These are phyloP conservation scores for Harmothoe impar DNA, from an alignment of 2,888 invertebrate species.

Conservation along the genomic window DNA sequence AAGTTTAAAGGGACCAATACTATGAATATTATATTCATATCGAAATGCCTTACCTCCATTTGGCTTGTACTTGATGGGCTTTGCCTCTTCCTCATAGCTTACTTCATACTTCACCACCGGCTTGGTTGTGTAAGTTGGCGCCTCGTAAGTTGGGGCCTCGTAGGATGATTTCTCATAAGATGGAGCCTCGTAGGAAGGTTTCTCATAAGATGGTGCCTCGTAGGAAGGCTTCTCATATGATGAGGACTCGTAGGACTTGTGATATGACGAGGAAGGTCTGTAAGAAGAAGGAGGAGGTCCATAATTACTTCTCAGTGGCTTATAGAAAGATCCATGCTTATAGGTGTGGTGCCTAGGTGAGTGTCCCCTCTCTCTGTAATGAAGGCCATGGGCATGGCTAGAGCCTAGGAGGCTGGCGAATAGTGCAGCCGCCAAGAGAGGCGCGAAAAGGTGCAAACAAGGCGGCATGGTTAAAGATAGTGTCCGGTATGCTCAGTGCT, in stretches of 20 bases:
- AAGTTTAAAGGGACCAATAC: no score
- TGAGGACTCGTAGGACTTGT: not conserved
- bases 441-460: not conserved
- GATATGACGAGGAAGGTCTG: not conserved
- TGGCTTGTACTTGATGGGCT: conserved; percentile 1
- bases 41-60: not conserved
- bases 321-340: not conserved
- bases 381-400: not conserved
- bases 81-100: not conserved
- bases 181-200: not conserved
- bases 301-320: not conserved
- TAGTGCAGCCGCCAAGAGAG: not conserved
- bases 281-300: not conserved
- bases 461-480: not conserved
- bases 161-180: not conserved
- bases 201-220: not conserved
- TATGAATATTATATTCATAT: no score
- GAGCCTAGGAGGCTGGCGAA: not conserved
- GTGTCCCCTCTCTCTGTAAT: not conserved
- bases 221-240: not conserved
- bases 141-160: not conserved
- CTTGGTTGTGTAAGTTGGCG: not conserved
- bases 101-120: not conserved
- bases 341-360: not conserved
- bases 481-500: not conserved